These are phyloP conservation scores for Drosophila meridiana DNA, from an alignment of 2,888 invertebrate species.

Conservation along the genomic window DNA sequence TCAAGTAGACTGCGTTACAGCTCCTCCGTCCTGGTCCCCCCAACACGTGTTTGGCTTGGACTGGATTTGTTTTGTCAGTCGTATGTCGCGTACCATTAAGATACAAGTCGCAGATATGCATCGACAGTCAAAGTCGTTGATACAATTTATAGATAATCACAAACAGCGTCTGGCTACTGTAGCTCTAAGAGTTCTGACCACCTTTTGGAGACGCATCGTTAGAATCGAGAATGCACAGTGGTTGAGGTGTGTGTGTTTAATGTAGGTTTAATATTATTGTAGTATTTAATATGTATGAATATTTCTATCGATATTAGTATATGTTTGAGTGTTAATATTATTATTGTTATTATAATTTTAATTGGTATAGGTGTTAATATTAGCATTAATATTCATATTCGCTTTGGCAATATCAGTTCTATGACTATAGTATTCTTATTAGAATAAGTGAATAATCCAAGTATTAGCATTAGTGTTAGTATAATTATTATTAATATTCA, in stretches of 20 bases:
- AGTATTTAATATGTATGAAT: neutral
- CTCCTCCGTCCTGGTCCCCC: conserved; percentile 1
- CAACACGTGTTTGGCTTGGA: conserved; percentile 58
- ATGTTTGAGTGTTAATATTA: neutral
- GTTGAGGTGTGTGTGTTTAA: neutral
- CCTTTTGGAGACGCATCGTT: conserved; percentile 18
- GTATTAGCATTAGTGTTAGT: neutral
- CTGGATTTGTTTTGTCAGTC: conserved; percentile 33
- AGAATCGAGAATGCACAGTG: conserved; percentile 34
- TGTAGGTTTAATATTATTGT: too few relatives aligned
- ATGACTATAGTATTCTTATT: too few relatives aligned
- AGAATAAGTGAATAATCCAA: too few relatives aligned
- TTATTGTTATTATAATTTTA: neutral
- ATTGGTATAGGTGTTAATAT: neutral
- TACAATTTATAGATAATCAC: conserved; percentile 61
- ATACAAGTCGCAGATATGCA: conserved; percentile 66
- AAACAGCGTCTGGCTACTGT: conserved; percentile 31
- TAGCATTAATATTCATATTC: neutral
- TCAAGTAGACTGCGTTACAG: conserved; percentile 48
- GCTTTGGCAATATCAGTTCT: neutral
- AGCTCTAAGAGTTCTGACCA: conserved; percentile 11
- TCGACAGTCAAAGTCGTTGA: conserved; percentile 50
- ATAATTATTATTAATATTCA: neutral
- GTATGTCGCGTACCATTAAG: conserved; percentile 55
- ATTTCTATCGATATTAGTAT: neutral